Evolutionary conservation across 2,888 invertebrate species (phyloP), one percentile per base, ranked within the genome.

Genomic region (Aleiodes leptofemur): DNA sequence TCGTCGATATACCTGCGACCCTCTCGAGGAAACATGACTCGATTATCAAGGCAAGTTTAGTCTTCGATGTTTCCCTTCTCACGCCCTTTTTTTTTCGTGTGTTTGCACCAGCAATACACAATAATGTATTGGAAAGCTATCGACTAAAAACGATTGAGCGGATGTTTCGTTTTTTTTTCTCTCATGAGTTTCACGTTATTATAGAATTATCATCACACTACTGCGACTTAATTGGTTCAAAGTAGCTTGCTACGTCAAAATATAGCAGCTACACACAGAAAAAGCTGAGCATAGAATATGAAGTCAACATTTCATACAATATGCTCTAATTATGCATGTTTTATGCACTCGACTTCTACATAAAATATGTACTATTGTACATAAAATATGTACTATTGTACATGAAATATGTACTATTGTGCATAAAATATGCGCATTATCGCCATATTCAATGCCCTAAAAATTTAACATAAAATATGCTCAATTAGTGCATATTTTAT

Each of bases 1-100:
- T 51, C 29, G 68, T 34, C 51, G 68, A 68, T 68, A 68, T 68
- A 50, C 50, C 51, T 68, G 29, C 31, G 23, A 14, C 29, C 68
- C 68, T 51, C 23, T 14, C 48, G 50, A n/a, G 50, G 68, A 31
- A 68, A 68, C 68, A 68, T 68, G 68, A 68, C 68, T 51, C 68
- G 68, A 68, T 68, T 68, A 68, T 68, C 51, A 13, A 51, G 51
- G 31, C 50, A 50, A 68, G 66, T 68, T 68, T 51, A 50, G 64
- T 64, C 64, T 64, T 64, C 64, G 64, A 64, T 64, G 48, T 16
- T 43, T 23, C 16, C 68, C 50, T 68, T 51, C 51, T 51, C 68
- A 68, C 68, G 51, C 68, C 68, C 68, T 31, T 38, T 68, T 68
- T 68, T 68, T 68, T 34, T 34, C 34, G 5, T 34, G n/a, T 68